Base-by-base conservation (phyloP, 2,113 vertebrate species). In the Theristicus caerulescens region DNA sequence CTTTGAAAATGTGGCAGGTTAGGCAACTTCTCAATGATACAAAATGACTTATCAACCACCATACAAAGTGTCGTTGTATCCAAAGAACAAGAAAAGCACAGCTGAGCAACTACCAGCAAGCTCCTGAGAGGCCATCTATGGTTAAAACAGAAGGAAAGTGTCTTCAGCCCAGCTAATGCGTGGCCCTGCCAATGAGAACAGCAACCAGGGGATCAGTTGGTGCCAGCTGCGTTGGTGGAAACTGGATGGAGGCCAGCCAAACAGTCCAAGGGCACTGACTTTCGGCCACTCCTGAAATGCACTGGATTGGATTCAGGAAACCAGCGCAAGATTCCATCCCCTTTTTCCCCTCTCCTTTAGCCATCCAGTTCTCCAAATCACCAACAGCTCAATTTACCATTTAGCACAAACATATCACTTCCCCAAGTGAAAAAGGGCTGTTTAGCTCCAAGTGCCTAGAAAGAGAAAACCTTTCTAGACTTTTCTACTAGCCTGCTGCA, bases 221-320 rank as follows among this genome's bases (percentile, higher is more conserved):
- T 96, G 93, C 91, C 86, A 94, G 81, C 66, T 85, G 54, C 16
- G 19, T 47, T 90, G 82, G 86, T 34, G 70, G 81, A 91, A 92
- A 86, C 38, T 72, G 66, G 57, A 89, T 1, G 0, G 70, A 77
- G 29, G 66, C 57, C 88, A 94, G 81, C 10, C 36, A 32, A 77
- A 64, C 40, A 42, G 40, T 71, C 47, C 69, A 92, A 92, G 49
- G 70, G 46, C 89, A 82, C 40, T 61, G 91, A 93, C 81, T 93
- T 87, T 29, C 3, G 1, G 71, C 78, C 46, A 36, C 84, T 87
- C 69, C 69, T 91, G 77, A 96, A 92, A 79, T 31, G 58, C 19
- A 40, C 44, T 89, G 73, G 65, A 91, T 31, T 69, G 40, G 51
- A 88, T 58, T 89, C 49, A 91, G 42, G 58, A 87, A 95, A 69